Conservation (phyloP, 2,888 invertebrate species). For the Agrotis puta region DNA sequence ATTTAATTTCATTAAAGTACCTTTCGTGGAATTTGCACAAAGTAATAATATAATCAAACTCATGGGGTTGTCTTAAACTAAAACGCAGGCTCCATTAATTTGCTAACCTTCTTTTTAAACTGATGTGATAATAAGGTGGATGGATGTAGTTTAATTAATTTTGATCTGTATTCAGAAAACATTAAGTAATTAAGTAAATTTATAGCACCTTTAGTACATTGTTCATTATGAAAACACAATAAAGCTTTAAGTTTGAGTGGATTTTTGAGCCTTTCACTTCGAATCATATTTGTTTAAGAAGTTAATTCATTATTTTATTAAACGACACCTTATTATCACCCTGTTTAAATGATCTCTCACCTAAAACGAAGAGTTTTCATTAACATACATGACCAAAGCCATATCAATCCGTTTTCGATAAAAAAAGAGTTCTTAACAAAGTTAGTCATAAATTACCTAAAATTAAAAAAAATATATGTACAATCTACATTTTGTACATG, state of each 20-base stretch:
- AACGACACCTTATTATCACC: constrained; percentile 38
- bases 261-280: neutral
- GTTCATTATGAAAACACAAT: neutral
- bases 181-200: neutral
- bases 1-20: constrained; percentile 28
- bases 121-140: constrained; percentile 34
- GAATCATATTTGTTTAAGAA: neutral
- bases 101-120: constrained; percentile 33
- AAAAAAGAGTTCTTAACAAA: constrained; percentile 60
- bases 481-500: constrained; percentile 82
- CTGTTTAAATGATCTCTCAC: constrained; percentile 32
- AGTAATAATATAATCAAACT: constrained; percentile 48
- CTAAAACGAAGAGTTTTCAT: constrained; percentile 42
- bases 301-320: neutral
- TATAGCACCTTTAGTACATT: neutral
- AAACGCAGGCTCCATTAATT: constrained; percentile 59
- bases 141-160: neutral
- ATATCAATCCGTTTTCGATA: constrained; percentile 52
- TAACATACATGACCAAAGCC: constrained; percentile 41
- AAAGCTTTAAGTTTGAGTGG: neutral
- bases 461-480: constrained; percentile 74
- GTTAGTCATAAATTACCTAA: constrained; percentile 73
- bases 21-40: constrained; percentile 29
- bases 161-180: neutral
- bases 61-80: constrained; percentile 63